Conservation (phyloP, 2,113 vertebrate species). For the Tetrax tetrax region DNA sequence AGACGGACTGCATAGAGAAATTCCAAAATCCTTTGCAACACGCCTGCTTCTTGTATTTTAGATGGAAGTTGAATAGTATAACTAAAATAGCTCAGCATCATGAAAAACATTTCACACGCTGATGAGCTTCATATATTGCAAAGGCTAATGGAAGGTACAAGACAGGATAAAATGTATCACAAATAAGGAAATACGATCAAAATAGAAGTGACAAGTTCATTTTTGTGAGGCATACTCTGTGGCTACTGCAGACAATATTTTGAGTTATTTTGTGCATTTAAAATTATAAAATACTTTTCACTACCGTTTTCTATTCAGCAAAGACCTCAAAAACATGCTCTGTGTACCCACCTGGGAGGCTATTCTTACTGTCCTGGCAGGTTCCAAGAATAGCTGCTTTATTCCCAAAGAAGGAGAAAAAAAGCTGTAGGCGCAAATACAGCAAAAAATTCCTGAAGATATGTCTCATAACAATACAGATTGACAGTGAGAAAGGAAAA, state of each 20-base stretch:
- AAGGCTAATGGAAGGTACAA: neutral
- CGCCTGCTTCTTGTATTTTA: neutral
- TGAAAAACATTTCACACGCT: neutral
- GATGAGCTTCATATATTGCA: neutral
- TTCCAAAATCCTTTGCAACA: neutral
- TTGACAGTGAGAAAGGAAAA: neutral
- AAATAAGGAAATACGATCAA: neutral
- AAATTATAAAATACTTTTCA: neutral
- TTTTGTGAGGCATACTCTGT: neutral
- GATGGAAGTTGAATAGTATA: neutral
- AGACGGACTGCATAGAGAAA: neutral
- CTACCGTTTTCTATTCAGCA: neutral
- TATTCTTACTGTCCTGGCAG: neutral
- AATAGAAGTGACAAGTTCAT: neutral
- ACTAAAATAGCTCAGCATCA: neutral
- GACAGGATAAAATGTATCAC: neutral
- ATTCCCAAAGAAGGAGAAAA: neutral
- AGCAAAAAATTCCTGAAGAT: neutral
- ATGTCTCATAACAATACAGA: neutral
- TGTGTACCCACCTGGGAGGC: neutral
- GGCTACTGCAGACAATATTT: neutral
- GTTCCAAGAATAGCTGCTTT: neutral
- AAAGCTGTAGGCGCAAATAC: neutral
- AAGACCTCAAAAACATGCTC: neutral
- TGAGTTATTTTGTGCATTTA: neutral